Conservation (phyloP, 2,113 vertebrate genomes). For the Osmerus eperlanus region DNA sequence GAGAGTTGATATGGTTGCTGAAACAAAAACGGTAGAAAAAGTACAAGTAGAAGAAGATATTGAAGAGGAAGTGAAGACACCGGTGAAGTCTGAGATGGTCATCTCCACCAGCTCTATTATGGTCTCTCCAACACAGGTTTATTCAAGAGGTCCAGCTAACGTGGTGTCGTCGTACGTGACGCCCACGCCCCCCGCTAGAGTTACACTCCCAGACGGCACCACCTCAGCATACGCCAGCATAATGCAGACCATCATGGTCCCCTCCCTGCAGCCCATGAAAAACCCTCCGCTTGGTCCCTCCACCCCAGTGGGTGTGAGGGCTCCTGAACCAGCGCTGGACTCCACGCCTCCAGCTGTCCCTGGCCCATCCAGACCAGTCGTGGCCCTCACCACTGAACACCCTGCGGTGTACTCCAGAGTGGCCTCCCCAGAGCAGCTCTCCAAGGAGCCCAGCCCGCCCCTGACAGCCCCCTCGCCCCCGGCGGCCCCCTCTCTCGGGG, state of each 20-base stretch:
- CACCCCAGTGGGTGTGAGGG: conserved; percentile 27
- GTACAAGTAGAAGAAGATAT: conserved; percentile 24
- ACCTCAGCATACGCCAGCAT: conserved; percentile 86
- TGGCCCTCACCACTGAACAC: conserved; percentile 63
- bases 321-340: conserved; percentile 6
- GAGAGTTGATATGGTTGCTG: conserved; percentile 30
- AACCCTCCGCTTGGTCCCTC: conserved; percentile 33
- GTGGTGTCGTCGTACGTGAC: conserved; percentile 47
- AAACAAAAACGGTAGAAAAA: conserved; percentile 41
- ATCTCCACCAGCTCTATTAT: conserved; percentile 58
- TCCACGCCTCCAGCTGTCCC: conserved; percentile 26
- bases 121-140: conserved; percentile 48
- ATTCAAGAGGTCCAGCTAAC: conserved; percentile 35
- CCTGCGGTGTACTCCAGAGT: conserved; percentile 75
- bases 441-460: conserved; percentile 72
- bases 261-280: conserved; percentile 50
- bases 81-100: conserved; percentile 53
- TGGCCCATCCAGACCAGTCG: conserved; percentile 35
- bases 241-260: conserved; percentile 84
- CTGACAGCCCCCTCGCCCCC: conserved; percentile 39
- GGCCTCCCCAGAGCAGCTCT: conserved; percentile 70
- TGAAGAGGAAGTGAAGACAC: conserved; percentile 37
- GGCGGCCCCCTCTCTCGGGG: conserved; percentile 43
- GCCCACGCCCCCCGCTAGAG: conserved; percentile 49
- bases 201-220: conserved; percentile 73